Conservation (phyloP, 2,797 vertebrate genomes). For the Xiphophorus birchmanni region DNA sequence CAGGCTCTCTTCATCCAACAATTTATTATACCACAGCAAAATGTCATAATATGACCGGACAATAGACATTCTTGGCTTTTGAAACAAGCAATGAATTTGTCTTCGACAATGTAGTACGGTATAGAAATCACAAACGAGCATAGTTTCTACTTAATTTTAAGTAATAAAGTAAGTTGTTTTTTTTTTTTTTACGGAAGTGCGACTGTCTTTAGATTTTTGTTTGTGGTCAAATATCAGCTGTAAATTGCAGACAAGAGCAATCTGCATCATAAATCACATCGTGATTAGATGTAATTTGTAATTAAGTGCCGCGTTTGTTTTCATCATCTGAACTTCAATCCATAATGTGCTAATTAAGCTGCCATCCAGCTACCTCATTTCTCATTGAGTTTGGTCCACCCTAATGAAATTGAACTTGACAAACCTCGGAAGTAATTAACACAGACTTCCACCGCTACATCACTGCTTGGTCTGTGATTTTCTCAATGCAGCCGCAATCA, state of each 20-base stretch:
- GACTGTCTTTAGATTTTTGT: constrained; percentile 5
- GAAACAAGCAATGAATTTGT: neutral
- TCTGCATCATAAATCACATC: constrained; percentile 48
- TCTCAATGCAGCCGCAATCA: neutral
- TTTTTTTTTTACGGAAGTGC: neutral
- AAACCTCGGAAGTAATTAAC: constrained; percentile 32
- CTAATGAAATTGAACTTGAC: constrained; percentile 36
- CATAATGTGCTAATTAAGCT: constrained; percentile 51
- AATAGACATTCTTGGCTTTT: neutral
- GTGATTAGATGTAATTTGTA: constrained; percentile 25
- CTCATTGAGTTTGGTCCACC: constrained; percentile 24
- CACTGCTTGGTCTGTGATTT: neutral
- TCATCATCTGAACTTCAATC: constrained; percentile 23
- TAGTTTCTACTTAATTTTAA: no score
- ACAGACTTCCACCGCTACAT: neutral
- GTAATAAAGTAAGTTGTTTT: neutral
- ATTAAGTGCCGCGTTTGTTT: constrained; percentile 34
- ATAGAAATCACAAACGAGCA: neutral
- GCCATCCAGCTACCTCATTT: constrained; percentile 22
- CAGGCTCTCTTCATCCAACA: neutral
- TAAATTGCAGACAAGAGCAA: constrained; percentile 29
- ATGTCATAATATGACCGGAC: neutral
- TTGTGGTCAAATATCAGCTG: constrained; percentile 15
- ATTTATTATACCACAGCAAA: neutral
- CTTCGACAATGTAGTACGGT: neutral